A percentile compares a stretch with the other conserved stretches of the same genome.
Conservation (phyloP, 1,140 invertebrate genomes). For the Drosophila micromelanica region DNA sequence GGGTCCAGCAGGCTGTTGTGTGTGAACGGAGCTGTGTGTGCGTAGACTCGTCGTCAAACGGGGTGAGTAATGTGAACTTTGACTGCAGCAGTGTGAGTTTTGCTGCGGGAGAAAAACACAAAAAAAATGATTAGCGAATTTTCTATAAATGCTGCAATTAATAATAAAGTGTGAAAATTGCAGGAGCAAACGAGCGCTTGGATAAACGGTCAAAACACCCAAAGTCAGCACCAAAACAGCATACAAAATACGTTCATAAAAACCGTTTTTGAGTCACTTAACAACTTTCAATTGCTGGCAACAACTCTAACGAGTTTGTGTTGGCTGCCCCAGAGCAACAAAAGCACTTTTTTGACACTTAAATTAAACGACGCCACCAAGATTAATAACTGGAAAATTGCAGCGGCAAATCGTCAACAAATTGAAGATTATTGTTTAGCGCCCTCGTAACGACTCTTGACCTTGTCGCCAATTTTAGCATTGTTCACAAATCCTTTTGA, state of each 20-base stretch:
- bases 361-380: slow-evolving; percentile 42
- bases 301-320: slow-evolving; percentile 63
- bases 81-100: slow-evolving; percentile 56
- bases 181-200: slow-evolving; percentile 36
- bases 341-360: slow-evolving; percentile 37
- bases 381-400: slow-evolving; percentile 78
- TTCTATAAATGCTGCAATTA: slow-evolving; percentile 59
- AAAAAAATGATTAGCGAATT: slow-evolving; percentile 39
- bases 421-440: slow-evolving; percentile 59
- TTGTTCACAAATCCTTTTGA: slow-evolving; percentile 58
- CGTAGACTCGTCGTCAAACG: slow-evolving; percentile 41
- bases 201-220: slow-evolving; percentile 21
- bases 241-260: slow-evolving; percentile 1
- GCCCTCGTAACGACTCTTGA: slow-evolving; percentile 61
- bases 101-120: slow-evolving; percentile 32
- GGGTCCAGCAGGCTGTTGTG: slow-evolving; percentile 89
- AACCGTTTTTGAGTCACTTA: slow-evolving; percentile 63
- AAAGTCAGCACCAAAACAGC: slow-evolving; percentile 1
- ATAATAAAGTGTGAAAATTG: slow-evolving; percentile 67
- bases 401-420: slow-evolving; percentile 63
- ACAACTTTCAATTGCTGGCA: slow-evolving; percentile 75
- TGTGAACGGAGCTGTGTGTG: slow-evolving; percentile 87
- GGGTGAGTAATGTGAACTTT: slow-evolving; percentile 39
- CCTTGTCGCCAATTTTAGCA: slow-evolving; percentile 48
- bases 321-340: slow-evolving; percentile 19